Percentiles rank a stretch among this genome's conserved stretches.
Conservation (phyloP, 2,888 invertebrate genomes). For the Diogma glabrata region DNA sequence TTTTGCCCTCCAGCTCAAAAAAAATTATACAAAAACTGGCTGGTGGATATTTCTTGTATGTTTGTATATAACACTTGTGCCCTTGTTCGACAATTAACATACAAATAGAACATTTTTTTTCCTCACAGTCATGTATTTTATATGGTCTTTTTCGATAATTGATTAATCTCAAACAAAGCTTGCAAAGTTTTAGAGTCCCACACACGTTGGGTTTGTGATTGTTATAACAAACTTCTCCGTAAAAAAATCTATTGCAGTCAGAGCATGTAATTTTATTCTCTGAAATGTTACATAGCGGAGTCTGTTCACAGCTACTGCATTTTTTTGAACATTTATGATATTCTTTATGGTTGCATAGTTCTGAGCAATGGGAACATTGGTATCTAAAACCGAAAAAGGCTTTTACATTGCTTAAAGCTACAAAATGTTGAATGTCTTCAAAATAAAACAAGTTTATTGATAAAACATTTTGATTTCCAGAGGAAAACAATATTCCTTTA, state of each 20-base stretch:
- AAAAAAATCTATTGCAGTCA: neutral
- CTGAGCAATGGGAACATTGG: neutral
- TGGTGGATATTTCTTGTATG: neutral
- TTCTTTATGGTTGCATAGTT: neutral
- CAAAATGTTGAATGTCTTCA: neutral
- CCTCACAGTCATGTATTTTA: neutral
- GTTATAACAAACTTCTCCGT: neutral
- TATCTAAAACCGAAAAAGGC: neutral
- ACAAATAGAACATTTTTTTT: neutral
- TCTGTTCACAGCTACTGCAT: neutral
- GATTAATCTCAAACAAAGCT: neutral
- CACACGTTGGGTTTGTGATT: neutral
- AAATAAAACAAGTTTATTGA: slow-evolving; percentile 3
- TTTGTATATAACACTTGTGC: neutral
- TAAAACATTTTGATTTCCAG: too few relatives aligned
- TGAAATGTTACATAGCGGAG: neutral
- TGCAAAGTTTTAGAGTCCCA: neutral
- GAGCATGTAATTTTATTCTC: neutral
- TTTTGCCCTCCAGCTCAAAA: neutral
- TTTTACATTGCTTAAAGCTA: neutral
- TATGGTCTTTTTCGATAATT: too few relatives aligned
- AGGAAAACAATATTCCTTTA: neutral
- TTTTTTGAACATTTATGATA: neutral
- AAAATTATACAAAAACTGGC: neutral
- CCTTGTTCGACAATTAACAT: neutral